Conservation (phyloP, 2,113 vertebrate genomes). For the Phoxinus phoxinus region DNA sequence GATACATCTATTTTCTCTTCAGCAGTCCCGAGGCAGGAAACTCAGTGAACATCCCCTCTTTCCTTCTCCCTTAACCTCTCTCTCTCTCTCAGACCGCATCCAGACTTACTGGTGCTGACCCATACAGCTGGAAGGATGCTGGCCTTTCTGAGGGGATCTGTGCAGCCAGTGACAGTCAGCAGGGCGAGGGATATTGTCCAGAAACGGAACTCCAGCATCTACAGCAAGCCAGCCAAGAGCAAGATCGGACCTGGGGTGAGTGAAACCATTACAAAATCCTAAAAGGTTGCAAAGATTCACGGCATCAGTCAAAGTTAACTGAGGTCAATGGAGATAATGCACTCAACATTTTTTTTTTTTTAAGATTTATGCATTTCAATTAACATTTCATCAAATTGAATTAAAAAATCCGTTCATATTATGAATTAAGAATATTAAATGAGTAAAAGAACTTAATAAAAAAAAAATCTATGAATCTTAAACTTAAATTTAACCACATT, state of each 20-base stretch:
- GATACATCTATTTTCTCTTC: slow-evolving; percentile 17
- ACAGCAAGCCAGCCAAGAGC: slow-evolving; percentile 68
- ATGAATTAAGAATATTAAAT: too few species aligned
- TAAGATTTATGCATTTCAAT: too few species aligned
- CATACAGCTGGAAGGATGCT: slow-evolving; percentile 44
- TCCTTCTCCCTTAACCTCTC: slow-evolving; percentile 17
- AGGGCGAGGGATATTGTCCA: slow-evolving; percentile 44
- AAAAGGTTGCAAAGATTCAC: neutral
- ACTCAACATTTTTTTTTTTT: too few species aligned
- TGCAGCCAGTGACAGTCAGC: slow-evolving; percentile 32
- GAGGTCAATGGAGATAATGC: neutral
- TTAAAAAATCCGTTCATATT: too few species aligned
- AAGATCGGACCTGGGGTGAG: slow-evolving; percentile 70
- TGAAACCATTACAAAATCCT: slow-evolving; percentile 17
- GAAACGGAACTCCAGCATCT: slow-evolving; percentile 59
- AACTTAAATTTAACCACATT: too few species aligned
- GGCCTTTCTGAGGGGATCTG: slow-evolving; percentile 42
- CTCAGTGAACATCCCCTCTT: slow-evolving; percentile 3
- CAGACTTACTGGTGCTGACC: slow-evolving; percentile 2
- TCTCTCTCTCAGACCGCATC: neutral
- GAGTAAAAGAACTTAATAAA: too few species aligned
- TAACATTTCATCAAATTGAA: too few species aligned
- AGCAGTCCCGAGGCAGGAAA: slow-evolving; percentile 48
- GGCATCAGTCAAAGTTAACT: neutral
- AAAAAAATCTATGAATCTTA: too few species aligned